Evolutionary conservation across 2,113 vertebrate genomes (phyloP).

Genomic region (Arvicanthis niloticus): DNA sequence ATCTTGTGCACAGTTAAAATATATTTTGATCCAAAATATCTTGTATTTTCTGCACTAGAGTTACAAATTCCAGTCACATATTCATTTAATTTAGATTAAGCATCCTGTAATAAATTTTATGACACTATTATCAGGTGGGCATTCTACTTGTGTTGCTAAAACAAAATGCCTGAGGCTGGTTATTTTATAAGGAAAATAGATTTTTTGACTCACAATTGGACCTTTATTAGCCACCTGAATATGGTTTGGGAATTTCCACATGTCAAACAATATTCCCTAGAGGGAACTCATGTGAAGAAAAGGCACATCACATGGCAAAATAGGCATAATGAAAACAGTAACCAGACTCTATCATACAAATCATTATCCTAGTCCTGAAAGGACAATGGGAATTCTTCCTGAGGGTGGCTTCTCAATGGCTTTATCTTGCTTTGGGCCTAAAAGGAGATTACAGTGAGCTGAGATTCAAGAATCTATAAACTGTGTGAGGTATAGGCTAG

Average conservation of each 20-base stretch:
- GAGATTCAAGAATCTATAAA: neutral
- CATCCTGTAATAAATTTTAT: neutral
- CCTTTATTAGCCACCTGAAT: no score
- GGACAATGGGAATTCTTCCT: neutral
- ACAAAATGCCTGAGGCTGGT: neutral
- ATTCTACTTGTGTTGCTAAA: neutral
- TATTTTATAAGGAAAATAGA: neutral
- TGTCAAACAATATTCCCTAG: neutral
- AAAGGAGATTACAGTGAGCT: neutral
- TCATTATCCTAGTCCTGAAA: neutral
- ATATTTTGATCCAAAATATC: neutral
- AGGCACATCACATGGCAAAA: neutral
- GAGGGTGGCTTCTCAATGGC: neutral
- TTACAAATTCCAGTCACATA: neutral
- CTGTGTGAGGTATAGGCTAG: neutral
- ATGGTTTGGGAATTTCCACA: no score
- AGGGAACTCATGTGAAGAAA: neutral
- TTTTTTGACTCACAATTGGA: neutral
- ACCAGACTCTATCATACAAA: neutral
- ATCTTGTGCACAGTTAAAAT: neutral
- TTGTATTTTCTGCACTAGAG: neutral
- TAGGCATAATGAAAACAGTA: no score
- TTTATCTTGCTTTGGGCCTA: neutral
- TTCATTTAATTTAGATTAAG: neutral
- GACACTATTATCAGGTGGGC: no score